phyloP scores from a whole-genome alignment of 2,797 vertebrate species.

The Margarornis squamiger region DNA sequence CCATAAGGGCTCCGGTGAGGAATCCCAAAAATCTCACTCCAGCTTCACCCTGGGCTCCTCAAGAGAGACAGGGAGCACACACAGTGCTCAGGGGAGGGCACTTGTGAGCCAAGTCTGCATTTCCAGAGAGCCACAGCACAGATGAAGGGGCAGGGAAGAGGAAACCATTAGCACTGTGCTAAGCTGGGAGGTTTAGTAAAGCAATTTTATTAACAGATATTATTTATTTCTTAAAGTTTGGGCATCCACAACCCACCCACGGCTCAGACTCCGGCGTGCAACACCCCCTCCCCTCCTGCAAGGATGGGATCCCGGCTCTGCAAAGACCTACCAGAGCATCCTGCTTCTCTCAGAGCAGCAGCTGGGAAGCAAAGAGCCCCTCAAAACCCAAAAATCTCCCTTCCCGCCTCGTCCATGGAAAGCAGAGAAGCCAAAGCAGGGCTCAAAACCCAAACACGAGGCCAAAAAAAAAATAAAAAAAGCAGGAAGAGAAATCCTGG shows the following conservation, averaged over 20 bases:
- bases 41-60: not conserved
- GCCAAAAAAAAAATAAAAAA: not conserved
- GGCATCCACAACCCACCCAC: not conserved
- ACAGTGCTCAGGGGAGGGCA: not conserved
- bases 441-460: not conserved
- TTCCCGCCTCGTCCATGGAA: fast-evolving
- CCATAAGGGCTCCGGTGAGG: fast-evolving
- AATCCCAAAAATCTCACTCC: not conserved
- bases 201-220: not conserved
- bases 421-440: fast-evolving
- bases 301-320: not conserved
- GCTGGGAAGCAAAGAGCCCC: not conserved
- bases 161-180: not conserved
- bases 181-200: not conserved
- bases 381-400: not conserved
- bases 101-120: fast-evolving
- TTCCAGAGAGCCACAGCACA: not conserved
- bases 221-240: too few species aligned
- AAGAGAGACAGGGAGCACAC: not conserved
- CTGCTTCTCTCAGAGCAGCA: not conserved
- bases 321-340: not conserved
- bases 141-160: not conserved
- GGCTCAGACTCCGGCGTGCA: not conserved
- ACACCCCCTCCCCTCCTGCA: not conserved
- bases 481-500: not conserved